Conservation (phyloP, 2,113 vertebrate genomes). For the Phycodurus eques region DNA sequence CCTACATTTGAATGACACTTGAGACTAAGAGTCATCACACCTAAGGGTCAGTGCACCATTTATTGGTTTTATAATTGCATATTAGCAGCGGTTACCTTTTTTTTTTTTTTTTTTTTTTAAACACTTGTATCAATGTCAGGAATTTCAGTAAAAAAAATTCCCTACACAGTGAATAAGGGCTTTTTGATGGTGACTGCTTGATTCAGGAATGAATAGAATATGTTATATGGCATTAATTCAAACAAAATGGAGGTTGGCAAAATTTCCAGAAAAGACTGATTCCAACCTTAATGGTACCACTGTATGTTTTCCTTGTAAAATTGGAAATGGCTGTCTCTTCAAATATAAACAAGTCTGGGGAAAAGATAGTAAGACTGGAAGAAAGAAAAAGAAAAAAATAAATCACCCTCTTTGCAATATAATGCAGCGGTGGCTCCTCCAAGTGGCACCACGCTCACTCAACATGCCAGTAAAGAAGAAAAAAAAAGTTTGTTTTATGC, state of each 20-base stretch:
- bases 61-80: neutral
- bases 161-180: neutral
- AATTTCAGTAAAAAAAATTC: neutral
- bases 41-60: too few species aligned
- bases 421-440: slow-evolving; percentile 52
- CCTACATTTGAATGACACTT: too few species aligned
- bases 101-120: neutral
- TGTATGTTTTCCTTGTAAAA: neutral
- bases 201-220: neutral
- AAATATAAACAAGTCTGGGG: too few species aligned
- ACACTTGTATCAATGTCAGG: neutral
- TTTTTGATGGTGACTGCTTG: neutral
- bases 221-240: neutral
- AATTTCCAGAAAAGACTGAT: too few species aligned
- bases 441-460: slow-evolving; percentile 30
- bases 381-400: slow-evolving; percentile 2
- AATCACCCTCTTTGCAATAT: neutral
- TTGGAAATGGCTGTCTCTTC: neutral
- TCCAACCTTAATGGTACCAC: too few species aligned
- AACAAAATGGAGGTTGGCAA: neutral
- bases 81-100: neutral
- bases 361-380: too few species aligned
- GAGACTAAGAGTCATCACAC: too few species aligned
- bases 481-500: neutral
- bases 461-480: neutral